phyloP scores from a whole-genome alignment of 2,797 vertebrate species.

The Coranthus polyacanthus region DNA sequence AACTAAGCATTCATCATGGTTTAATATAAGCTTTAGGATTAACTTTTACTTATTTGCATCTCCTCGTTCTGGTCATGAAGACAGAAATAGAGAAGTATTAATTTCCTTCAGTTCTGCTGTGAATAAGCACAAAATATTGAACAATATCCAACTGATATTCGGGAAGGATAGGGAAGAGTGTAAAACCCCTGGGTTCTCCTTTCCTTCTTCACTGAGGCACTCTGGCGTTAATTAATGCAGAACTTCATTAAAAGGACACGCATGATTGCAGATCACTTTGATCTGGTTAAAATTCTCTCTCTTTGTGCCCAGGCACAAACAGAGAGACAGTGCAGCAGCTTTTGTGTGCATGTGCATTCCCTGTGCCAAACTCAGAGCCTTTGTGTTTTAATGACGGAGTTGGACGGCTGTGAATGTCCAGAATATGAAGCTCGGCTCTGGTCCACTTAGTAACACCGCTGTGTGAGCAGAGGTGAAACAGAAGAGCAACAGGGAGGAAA shows the following conservation, averaged over 20 bases:
- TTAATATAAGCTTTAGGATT: neutral
- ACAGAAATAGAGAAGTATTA: slow-evolving; percentile 4
- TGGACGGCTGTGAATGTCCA: slow-evolving; percentile 66
- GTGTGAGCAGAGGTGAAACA: slow-evolving; percentile 52
- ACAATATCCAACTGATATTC: slow-evolving; percentile 28
- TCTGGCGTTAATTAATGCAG: slow-evolving; percentile 78
- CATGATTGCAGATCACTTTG: slow-evolving; percentile 83
- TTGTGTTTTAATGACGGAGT: slow-evolving; percentile 70
- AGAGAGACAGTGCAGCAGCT: slow-evolving; percentile 51
- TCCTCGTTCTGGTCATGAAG: slow-evolving; percentile 31
- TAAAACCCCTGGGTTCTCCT: slow-evolving; percentile 43
- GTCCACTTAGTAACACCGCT: slow-evolving; percentile 41
- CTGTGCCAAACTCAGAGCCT: slow-evolving; percentile 57
- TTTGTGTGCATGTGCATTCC: slow-evolving; percentile 60
- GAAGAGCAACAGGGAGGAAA: slow-evolving; percentile 24
- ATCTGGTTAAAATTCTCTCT: slow-evolving; percentile 71
- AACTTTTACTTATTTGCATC: neutral
- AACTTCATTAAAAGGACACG: slow-evolving; percentile 85
- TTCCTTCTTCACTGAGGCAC: slow-evolving; percentile 32
- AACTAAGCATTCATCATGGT: neutral
- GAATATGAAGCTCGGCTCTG: slow-evolving; percentile 54
- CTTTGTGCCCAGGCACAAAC: slow-evolving; percentile 44
- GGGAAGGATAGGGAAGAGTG: slow-evolving; percentile 12
- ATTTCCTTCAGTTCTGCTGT: slow-evolving; percentile 29
- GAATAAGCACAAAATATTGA: slow-evolving; percentile 35